Conservation (phyloP, 92 coral and sea anemone species). For the Pocillopora meandrina region DNA sequence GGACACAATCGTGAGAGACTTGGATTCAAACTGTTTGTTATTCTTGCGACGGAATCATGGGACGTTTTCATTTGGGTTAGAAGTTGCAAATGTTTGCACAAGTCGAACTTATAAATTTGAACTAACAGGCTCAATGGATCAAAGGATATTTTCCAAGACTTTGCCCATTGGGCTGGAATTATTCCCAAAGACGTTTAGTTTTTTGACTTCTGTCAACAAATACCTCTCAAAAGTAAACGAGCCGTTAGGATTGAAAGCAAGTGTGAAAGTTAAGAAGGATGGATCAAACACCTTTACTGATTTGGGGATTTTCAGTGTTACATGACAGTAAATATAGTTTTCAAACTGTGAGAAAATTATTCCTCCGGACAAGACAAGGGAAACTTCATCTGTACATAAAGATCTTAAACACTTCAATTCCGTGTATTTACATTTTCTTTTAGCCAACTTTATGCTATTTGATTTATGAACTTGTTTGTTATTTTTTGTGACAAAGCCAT, state of each 20-base stretch:
- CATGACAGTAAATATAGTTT: background rate
- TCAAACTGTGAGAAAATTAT: too few relatives aligned
- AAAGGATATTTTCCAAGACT: constrained; percentile 6
- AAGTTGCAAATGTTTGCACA: constrained; percentile 24
- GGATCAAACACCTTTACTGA: background rate
- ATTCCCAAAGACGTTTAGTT: constrained; percentile 13
- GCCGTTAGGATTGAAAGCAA: background rate
- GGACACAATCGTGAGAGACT: constrained; percentile 6
- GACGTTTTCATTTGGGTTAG: background rate
- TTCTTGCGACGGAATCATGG: constrained; percentile 12
- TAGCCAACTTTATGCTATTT: too few relatives aligned
- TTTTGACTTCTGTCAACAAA: constrained; percentile 7
- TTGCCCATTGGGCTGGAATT: constrained; percentile 5
- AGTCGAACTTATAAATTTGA: constrained; percentile 8
- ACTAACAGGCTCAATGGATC: constrained; percentile 5
- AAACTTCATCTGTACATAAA: too few relatives aligned
- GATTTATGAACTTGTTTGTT: too few relatives aligned
- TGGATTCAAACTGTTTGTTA: constrained; percentile 13
- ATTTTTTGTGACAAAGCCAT: too few relatives aligned
- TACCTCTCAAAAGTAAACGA: constrained; percentile 1
- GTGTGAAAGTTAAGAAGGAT: constrained; percentile 1
- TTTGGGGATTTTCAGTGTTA: background rate
- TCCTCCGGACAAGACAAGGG: too few relatives aligned
- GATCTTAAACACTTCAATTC: too few relatives aligned
- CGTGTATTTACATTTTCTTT: too few relatives aligned